Evolutionary conservation across 1,140 invertebrate species (phyloP), one percentile per base, ranked within the genome.

Genomic region (Sinonovacula constricta): DNA sequence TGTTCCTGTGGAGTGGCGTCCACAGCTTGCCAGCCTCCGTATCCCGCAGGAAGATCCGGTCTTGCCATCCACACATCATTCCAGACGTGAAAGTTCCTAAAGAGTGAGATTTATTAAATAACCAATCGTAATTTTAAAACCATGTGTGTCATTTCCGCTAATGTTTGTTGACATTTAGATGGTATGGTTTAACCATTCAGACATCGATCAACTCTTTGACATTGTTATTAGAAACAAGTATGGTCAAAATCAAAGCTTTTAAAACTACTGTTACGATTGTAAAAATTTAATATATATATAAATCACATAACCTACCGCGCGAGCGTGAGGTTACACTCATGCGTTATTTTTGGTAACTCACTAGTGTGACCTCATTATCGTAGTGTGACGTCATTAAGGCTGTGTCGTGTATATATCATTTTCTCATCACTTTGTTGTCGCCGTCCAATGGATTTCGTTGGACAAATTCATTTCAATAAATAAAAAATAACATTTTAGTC

Each of bases 61-160:
- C 97, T 91, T 56, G 94, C 93, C 95, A 98, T 97, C 97, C 97
- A 98, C 0, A 95, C 95, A 28, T 98, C 97, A 90, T 97, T 96
- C 97, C 97, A 98, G 4, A 97, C 97, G 85, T 98, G 97, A 89
- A 97, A 98, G 86, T 98, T 98, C 95, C 90, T 86, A 31, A 22
- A 71, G 26, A 60, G 31, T 33, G 49, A 31, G 36, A 24, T 30
- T 24, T 39, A 63, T 30, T 34, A 2, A 62, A 18, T 22, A 34
- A 15, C 2, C 22, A 15, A 62, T 34, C 3, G 7, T 33, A 2
- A 14, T 62, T 34, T 34, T 22, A 18, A 24, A 49, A 18, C 36
- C 12, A 3, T 18, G 45, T n/a, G 22, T 28, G 26, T 15, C 14
- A 56, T 18, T 7, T 18, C 7, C 54, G 7, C 24, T 18, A 22